Base-by-base conservation (phyloP, 2,797 vertebrate genomes). In the Lophotriccus pileatus region DNA sequence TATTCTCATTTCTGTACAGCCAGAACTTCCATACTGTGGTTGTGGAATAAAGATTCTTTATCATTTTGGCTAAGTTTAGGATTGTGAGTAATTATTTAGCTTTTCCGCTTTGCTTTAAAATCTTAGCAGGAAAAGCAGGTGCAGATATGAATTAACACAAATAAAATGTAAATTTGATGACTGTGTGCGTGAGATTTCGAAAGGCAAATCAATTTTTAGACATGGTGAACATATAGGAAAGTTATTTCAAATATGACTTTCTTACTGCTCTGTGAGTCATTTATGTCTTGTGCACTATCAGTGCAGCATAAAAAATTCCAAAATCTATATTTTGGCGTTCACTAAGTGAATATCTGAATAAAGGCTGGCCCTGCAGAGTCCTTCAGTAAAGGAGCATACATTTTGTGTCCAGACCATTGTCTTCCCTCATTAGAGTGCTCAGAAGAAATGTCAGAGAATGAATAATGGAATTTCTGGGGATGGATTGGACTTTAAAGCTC, bases 1-100 rank as follows among this genome's bases (percentile, higher is more conserved):
- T 59, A 3, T 2, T 0, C 49, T 41, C 23, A 58, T 11, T 60
- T 68, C 50, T 46, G 25, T 19, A 14, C 3, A 41, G 11, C 5
- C 32, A 47, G 43, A 43, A 22, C 13, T 53, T 83, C 37, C 37
- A 78, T 21, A 10, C 8, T 41, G 9, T 87, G 14, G 19, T 83
- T 34, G 53, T 49, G n/a, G 12, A 47, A 70, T 47, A 47, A 87
- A 80, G 36, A 46, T 47, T 58, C 39, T 85, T 55, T 41, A 34
- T 32, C 3, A 52, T 64, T 90, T 84, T 78, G 30, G 36, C 44
- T 60, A 36, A 50, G 18, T 28, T 58, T 27, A 50, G 37, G 36
- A 55, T 5, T 24, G 27, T 44, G 24, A 72, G 43, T 12, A 68
- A 37, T 66, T 69, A 21, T 59, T 41, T 32, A 49, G 21, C 30